Base-by-base conservation (phyloP, 2,113 vertebrate species). In the Dicerorhinus sumatrensis region DNA sequence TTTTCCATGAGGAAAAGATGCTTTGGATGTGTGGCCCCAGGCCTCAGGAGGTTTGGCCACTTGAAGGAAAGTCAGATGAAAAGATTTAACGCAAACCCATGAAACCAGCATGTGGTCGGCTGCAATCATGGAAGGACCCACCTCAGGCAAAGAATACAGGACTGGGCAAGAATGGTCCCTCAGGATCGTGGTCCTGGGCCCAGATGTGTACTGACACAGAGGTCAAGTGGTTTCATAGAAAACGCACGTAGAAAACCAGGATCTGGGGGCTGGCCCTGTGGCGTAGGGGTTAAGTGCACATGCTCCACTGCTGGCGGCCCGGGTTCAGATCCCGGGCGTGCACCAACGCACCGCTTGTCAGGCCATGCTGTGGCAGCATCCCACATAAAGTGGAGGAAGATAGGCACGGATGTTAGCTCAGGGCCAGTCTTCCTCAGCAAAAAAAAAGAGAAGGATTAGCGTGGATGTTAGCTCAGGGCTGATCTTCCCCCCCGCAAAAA, bases 111-210 rank as follows among this genome's bases (percentile, higher is more conserved):
- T 27, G 13, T 9, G 23, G 8, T 42, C 42, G n/a, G 54, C 5
- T 36, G 31, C n/a, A 6, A 0, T 20, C 8, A 9, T 0, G 8
- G 31, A 69, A 89, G 36, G 54, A 31, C 72, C 54, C 39, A 21
- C 39, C n/a, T 42, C 8, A 10, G 31, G 20, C n/a, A 51, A 8
- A 77, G 54, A 14, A 42, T 11, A 14, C 69, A 31, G 70, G 42
- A 33, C 8, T 9, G 14, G 56, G 51, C 85, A 70, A 56, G 42
- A 60, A 7, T 1, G 33, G 17, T 17, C 23, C 16, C 79, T 70
- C 0, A 0, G 65, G 31, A 25, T 29, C 0, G 0, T 65, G 62
- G 83, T 11, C 51, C 33, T 6, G 1, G 89, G 36, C 46, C 73
- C 86, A 60, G 33, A 11, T 69, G 20, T 7, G 0, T 39, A n/a